phyloP scores from a whole-genome alignment of 37 sponge, comb jelly and placozoan species.

The Geodia barretti region DNA sequence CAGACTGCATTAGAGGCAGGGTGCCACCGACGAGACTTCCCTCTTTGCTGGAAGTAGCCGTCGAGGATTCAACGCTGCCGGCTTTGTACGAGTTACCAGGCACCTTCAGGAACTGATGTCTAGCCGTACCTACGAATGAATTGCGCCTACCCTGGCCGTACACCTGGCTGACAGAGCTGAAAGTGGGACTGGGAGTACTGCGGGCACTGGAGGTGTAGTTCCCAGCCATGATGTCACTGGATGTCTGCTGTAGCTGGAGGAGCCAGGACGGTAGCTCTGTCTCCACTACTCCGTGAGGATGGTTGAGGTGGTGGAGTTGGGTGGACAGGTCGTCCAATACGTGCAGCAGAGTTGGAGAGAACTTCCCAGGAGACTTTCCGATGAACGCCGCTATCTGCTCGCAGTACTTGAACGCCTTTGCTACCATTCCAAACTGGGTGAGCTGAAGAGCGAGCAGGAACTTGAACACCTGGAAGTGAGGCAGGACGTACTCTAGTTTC shows the following conservation, averaged over 20 bases:
- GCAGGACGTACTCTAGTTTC: slow-evolving; percentile 53
- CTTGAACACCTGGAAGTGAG: slow-evolving; percentile 71
- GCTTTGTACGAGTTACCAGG: background rate
- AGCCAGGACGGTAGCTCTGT: slow-evolving; percentile 74
- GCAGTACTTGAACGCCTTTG: slow-evolving; percentile 63
- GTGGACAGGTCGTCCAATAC: slow-evolving; percentile 40
- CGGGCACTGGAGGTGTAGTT: slow-evolving; percentile 27
- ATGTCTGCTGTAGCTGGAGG: slow-evolving; percentile 20
- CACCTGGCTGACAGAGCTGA: slow-evolving; percentile 57
- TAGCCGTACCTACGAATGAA: background rate
- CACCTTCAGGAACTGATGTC: slow-evolving; percentile 6
- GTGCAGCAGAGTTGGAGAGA: slow-evolving; percentile 21
- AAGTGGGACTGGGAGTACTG: slow-evolving; percentile 27
- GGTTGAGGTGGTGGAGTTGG: slow-evolving; percentile 32
- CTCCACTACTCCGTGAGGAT: slow-evolving; percentile 50
- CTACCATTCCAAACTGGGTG: slow-evolving; percentile 52
- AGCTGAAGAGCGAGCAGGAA: slow-evolving; percentile 44
- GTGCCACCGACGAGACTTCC: slow-evolving; percentile 8
- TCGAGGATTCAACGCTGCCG: slow-evolving; percentile 6
- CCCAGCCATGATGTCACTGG: background rate
- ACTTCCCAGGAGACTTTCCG: slow-evolving; percentile 13
- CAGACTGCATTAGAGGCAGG: background rate
- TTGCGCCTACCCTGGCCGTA: background rate
- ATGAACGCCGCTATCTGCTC: slow-evolving; percentile 46
- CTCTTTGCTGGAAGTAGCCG: slow-evolving; percentile 17